These are phyloP conservation scores for Lasius platythorax DNA, from an alignment of 2,888 invertebrate species.

Conservation along the genomic window DNA sequence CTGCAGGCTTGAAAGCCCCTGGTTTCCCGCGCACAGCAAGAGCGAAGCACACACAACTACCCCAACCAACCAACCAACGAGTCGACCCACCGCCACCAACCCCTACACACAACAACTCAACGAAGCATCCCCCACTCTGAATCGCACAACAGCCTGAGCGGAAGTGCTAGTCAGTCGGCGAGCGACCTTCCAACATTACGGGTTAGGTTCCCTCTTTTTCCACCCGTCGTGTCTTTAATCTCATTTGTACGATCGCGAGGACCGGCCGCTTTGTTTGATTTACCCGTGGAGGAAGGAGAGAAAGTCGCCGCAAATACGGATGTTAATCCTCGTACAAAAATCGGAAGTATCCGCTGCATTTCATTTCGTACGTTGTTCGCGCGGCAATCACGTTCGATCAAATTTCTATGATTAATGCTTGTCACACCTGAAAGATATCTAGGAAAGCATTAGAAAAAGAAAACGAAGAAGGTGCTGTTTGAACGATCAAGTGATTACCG, in stretches of 20 bases:
- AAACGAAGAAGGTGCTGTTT: constrained; percentile 27
- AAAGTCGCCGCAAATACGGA: constrained; percentile 35
- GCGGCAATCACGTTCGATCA: constrained; percentile 42
- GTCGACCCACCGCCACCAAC: constrained; percentile 82
- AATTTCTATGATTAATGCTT: constrained; percentile 20
- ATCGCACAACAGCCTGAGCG: constrained; percentile 86
- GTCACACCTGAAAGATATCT: constrained; percentile 38
- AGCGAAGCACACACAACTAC: constrained; percentile 73
- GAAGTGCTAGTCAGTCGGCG: constrained; percentile 86
- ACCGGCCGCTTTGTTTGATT: constrained; percentile 58
- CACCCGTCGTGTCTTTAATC: constrained; percentile 79
- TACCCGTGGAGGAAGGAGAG: constrained; percentile 22
- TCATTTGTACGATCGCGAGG: constrained; percentile 71
- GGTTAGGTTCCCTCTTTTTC: constrained; percentile 84
- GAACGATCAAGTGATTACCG: constrained; percentile 48
- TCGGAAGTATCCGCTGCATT: constrained; percentile 45
- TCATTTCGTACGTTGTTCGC: constrained; percentile 42
- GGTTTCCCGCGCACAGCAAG: constrained; percentile 79
- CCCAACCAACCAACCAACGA: constrained; percentile 78
- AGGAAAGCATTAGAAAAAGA: neutral
- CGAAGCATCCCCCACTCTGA: constrained; percentile 85
- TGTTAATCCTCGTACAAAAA: constrained; percentile 35
- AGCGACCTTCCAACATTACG: constrained; percentile 86
- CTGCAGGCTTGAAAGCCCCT: constrained; percentile 71
- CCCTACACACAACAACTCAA: constrained; percentile 86